These are phyloP conservation scores for Allygus modestus DNA, from an alignment of 2,888 invertebrate species.

Conservation along the genomic window DNA sequence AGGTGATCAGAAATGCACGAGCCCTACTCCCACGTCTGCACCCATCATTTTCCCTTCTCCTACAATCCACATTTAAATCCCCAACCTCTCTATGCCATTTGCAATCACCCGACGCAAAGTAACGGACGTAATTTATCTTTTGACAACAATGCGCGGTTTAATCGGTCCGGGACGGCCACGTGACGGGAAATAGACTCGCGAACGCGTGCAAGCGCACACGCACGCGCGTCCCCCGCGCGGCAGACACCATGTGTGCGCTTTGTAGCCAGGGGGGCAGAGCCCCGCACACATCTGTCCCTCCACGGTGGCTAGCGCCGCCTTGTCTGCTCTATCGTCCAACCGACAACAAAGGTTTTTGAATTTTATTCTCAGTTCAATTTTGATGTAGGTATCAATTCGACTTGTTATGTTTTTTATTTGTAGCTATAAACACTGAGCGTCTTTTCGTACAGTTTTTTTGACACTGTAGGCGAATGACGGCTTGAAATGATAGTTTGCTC, in stretches of 20 bases:
- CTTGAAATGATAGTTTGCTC: too few relatives aligned
- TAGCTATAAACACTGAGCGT: too few relatives aligned
- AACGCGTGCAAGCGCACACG: neutral
- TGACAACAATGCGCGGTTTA: conserved; percentile 39
- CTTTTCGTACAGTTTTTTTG: too few relatives aligned
- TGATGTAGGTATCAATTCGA: too few relatives aligned
- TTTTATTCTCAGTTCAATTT: neutral
- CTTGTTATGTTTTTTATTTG: too few relatives aligned
- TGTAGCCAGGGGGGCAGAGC: conserved; percentile 15
- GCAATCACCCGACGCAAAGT: neutral
- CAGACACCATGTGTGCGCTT: conserved; percentile 52
- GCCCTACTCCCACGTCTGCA: neutral
- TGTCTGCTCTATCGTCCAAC: neutral
- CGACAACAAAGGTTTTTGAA: neutral
- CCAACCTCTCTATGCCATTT: neutral
- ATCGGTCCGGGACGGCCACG: conserved; percentile 5
- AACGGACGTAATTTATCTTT: conserved; percentile 23
- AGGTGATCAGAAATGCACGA: too few relatives aligned
- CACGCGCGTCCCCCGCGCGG: neutral
- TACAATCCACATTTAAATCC: neutral
- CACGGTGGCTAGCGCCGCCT: conserved; percentile 21
- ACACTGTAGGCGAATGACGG: too few relatives aligned
- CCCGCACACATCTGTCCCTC: conserved; percentile 33
- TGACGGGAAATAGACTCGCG: conserved; percentile 25
- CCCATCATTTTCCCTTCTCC: too few relatives aligned